Base-by-base conservation (phyloP, 1,140 invertebrate species). In the Drosophila sp. region DNA sequence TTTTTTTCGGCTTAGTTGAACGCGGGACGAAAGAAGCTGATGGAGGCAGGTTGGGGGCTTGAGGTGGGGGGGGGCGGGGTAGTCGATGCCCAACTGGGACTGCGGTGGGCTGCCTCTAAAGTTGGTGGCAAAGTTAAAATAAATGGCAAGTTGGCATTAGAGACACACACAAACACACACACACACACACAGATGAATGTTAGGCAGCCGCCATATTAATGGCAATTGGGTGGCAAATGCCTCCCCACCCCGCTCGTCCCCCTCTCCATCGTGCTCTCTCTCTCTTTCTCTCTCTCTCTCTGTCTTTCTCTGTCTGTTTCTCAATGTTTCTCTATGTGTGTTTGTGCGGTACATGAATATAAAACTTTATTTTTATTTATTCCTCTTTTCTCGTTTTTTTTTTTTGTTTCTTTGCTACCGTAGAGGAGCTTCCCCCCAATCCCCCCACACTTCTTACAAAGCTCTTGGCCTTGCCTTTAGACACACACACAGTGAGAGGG, bases 321-420 rank as follows among this genome's bases (percentile, higher is more conserved):
- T 50, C 44, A 50, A 50, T 27, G 44, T 50, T 50, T 50, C 44
- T 50, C 44, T 50, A 55, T 60, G 63, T 79, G 27, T 79, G 62
- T 72, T 72, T 84, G 60, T 77, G 79, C 62, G 83, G 83, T 89
- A 87, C 83, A 87, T 87, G 83, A 87, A 87, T 89, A 87, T 89
- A 87, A 87, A 87, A 87, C 83, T 87, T 87, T 87, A 87, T 87
- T 87, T 87, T 87, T 87, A 87, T 87, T 87, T 87, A 87, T 87
- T 87, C 82, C 72, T 79, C 35, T 38, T 38, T 38, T 11, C 10
- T 38, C 11, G 10, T 38, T 38, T 38, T 38, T 38, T 11, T 38
- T 38, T 11, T 3, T 11, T 38, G 8, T 79, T 87, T 75, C 79
- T 71, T 56, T 75, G 55, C 76, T 76, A 25, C 33, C 35, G 35